Percentiles rank a stretch among this genome's conserved stretches.
phyloP scores from a whole-genome alignment of 23 tunicate species.

The Pegea sp. region DNA sequence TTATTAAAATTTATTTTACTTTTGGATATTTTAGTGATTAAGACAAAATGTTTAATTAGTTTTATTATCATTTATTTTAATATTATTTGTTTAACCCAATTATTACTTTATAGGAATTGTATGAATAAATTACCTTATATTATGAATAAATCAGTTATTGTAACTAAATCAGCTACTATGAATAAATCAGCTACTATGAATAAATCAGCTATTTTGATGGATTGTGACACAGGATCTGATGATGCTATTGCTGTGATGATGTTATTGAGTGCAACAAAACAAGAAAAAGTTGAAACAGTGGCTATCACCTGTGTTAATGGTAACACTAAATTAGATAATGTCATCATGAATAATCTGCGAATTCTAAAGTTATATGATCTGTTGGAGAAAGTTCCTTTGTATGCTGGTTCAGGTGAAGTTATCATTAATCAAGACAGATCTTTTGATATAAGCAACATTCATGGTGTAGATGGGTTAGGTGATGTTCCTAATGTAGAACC shows the following conservation, averaged over 20 bases:
- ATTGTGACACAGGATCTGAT: conserved; percentile 81
- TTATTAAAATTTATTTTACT: no score
- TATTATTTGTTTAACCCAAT: no score
- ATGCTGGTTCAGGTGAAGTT: conserved; percentile 19
- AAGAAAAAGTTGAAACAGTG: conserved; percentile 3
- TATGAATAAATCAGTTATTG: no score
- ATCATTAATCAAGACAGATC: conserved; percentile 5
- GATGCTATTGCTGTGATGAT: conserved; percentile 80
- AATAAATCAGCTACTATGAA: no score
- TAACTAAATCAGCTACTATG: no score
- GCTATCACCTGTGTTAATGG: conserved; percentile 40
- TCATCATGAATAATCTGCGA: conserved; percentile 33
- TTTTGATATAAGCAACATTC: conserved; percentile 3
- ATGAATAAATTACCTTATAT: no score
- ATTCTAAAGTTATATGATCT: conserved; percentile 13
- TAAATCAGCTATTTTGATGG: conserved; percentile 15
- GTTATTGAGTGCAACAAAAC: conserved; percentile 10
- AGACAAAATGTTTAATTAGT: no score
- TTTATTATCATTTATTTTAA: no score
- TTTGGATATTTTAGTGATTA: no score
- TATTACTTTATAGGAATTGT: no score
- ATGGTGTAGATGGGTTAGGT: conserved; percentile 70
- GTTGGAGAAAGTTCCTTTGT: conserved; percentile 39
- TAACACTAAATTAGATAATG: conserved; percentile 16
- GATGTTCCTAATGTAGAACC: conserved; percentile 31